Percentiles rank a stretch among this genome's conserved stretches.
These are phyloP conservation scores for Diorhabda carinulata DNA, from an alignment of 1,140 invertebrate species.

Conservation along the genomic window DNA sequence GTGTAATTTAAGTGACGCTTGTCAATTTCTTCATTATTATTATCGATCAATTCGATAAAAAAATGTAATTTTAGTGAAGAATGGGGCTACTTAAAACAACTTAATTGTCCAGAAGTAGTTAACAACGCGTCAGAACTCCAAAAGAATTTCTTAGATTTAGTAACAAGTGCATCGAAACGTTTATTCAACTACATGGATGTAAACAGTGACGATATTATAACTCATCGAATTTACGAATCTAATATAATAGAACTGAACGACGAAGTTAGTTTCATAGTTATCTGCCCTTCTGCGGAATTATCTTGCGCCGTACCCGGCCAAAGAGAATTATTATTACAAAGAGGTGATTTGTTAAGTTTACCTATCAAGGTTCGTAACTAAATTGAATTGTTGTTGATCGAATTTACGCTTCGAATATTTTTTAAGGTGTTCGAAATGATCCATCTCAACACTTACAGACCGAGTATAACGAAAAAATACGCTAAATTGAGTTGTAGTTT, in stretches of 20 bases:
- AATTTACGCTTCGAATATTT: background rate
- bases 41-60: too few species aligned
- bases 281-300: conserved; percentile 84
- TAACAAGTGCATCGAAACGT: conserved; percentile 65
- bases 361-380: conserved; percentile 68
- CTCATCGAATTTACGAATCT: conserved; percentile 80
- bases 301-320: conserved; percentile 89
- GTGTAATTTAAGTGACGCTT: too few species aligned
- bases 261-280: conserved; percentile 84
- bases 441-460: conserved; percentile 86
- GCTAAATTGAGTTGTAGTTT: conserved; percentile 86
- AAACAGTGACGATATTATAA: conserved; percentile 59
- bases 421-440: conserved; percentile 83
- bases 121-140: conserved; percentile 66
- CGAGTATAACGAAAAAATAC: conserved; percentile 81
- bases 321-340: conserved; percentile 72
- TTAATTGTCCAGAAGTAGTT: conserved; percentile 48
- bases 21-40: too few species aligned
- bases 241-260: conserved; percentile 87
- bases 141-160: conserved; percentile 70
- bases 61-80: conserved; percentile 67
- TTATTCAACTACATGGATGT: conserved; percentile 80
- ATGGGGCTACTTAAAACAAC: conserved; percentile 74
- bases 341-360: conserved; percentile 75
- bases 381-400: background rate